Evolutionary conservation across 2,797 vertebrate genomes (phyloP), one percentile per base, ranked within the genome.

Genomic region (Otolemur crassicaudatus): DNA sequence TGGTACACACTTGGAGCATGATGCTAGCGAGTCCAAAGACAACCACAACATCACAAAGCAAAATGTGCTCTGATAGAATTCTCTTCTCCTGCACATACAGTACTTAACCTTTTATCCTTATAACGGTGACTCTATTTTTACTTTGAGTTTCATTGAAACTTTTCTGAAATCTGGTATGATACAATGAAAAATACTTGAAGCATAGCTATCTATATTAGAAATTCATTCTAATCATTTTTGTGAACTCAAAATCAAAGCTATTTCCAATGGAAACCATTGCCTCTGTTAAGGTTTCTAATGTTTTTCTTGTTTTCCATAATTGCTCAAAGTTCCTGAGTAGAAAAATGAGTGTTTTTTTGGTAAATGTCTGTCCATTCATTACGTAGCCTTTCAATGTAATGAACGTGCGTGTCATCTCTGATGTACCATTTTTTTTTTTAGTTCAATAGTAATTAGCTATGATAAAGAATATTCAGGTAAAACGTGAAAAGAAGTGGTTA

Each of bases 51-150:
- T 96, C 82, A 96, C 93, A 96, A 97, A 69, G 53, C 81, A 65
- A 89, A 34, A n/a, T 87, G 37, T 79, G 94, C 89, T 94, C n/a
- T 91, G 22, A 80, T 95, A 79, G 84, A 96, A 95, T 97, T 88
- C 56, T 88, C 56, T 92, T 29, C 82, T 7, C 91, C 61, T 93
- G 58, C 29, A 79, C 14, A 20, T 65, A 31, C 34, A 82, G 25
- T 67, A 84, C 61, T 93, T 95, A 37, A 92, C 22, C 22, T 97
- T 92, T 94, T 91, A 77, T 96, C 83, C 96, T 87, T 63, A 90
- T 87, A 77, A 14, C 46, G 49, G 72, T 91, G 31, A 25, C 27
- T 63, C 5, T 83, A 8, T 34, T 79, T 95, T 92, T 91, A 73
- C 82, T 73, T 80, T 90, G 23, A 67, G 5, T 87, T 87, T n/a